A percentile compares a stretch with the other conserved stretches of the same genome.
Conservation (phyloP, 2,888 invertebrate species). For the Leucophenga montana region DNA sequence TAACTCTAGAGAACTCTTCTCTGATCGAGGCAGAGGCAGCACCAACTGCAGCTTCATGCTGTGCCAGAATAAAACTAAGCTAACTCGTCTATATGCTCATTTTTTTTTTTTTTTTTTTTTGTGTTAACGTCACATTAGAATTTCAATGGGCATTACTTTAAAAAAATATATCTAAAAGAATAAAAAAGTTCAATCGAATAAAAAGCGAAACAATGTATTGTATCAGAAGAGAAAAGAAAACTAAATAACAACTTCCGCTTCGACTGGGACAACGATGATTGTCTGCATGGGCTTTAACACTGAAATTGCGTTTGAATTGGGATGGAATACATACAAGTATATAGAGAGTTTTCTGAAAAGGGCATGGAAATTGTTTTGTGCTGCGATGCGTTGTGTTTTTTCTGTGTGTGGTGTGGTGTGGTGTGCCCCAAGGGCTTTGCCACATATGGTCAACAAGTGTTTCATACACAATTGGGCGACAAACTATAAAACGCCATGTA, state of each 20-base stretch:
- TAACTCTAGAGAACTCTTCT: too few relatives aligned
- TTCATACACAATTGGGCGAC: neutral
- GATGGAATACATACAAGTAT: too few relatives aligned
- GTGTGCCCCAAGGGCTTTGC: constrained; percentile 36
- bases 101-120: too few relatives aligned
- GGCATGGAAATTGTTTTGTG: neutral
- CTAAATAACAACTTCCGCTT: constrained; percentile 60
- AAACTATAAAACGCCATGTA: too few relatives aligned
- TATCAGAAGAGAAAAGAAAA: constrained; percentile 20
- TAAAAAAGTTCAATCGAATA: constrained; percentile 25
- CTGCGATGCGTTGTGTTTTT: too few relatives aligned
- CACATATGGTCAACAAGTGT: constrained; percentile 47
- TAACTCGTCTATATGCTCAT: too few relatives aligned
- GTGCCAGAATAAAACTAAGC: too few relatives aligned
- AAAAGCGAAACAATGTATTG: constrained; percentile 34
- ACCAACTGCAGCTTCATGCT: too few relatives aligned
- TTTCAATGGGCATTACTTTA: constrained; percentile 49
- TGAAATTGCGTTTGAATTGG: too few relatives aligned
- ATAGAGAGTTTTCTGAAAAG: neutral
- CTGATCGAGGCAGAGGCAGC: too few relatives aligned
- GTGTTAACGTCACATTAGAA: constrained; percentile 37
- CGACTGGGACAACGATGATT: neutral
- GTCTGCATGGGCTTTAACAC: too few relatives aligned
- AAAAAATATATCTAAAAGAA: constrained; percentile 8
- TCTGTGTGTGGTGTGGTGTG: too few relatives aligned